phyloP scores from a whole-genome alignment of 2,888 invertebrate genomes.

The Bombyx huttoni region DNA sequence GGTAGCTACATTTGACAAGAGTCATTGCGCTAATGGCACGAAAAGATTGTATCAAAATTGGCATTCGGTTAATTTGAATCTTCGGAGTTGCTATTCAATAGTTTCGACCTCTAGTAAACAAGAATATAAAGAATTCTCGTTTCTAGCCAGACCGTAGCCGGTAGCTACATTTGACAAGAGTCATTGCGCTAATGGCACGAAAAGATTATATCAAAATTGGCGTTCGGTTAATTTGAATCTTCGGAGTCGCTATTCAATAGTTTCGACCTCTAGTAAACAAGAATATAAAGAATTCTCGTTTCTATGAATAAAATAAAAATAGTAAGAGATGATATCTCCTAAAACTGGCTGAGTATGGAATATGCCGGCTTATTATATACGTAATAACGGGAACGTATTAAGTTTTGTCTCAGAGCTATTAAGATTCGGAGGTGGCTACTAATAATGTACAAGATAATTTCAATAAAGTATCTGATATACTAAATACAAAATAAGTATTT shows the following conservation, averaged over 20 bases:
- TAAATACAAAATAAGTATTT: too few species aligned
- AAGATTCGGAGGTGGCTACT: constrained; percentile 21
- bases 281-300: constrained; percentile 49
- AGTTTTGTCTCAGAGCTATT: constrained; percentile 27
- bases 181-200: too few species aligned
- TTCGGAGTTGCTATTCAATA: background rate
- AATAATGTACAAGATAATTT: too few species aligned
- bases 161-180: too few species aligned
- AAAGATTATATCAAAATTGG: too few species aligned
- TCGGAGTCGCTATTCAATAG: background rate
- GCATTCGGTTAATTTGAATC: too few species aligned
- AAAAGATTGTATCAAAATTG: too few species aligned
- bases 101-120: constrained; percentile 40
- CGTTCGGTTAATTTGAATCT: too few species aligned
- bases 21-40: too few species aligned
- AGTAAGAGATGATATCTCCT: constrained; percentile 55
- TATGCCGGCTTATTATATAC: constrained; percentile 63
- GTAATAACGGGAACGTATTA: constrained; percentile 66
- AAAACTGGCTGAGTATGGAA: constrained; percentile 55
- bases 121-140: constrained; percentile 51
- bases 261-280: constrained; percentile 44
- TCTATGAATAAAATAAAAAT: constrained; percentile 73
- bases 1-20: too few species aligned
- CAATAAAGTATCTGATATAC: too few species aligned
- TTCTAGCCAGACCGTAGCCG: too few species aligned